Evolutionary conservation across 1,140 invertebrate species (phyloP), one percentile per base, ranked within the genome.

Genomic region (Galleria mellonella): DNA sequence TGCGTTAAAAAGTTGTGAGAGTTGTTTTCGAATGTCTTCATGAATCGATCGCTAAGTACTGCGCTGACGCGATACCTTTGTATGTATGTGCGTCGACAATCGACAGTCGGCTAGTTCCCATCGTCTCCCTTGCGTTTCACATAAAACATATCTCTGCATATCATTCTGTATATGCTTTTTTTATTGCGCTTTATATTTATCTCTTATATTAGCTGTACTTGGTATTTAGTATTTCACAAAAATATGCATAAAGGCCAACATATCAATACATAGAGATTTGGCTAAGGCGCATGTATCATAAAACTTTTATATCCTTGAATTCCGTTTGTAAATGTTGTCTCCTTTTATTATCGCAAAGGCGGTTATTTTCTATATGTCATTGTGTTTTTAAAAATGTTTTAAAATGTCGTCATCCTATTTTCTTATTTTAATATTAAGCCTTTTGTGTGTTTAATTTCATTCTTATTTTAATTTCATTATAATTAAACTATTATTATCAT

Each of bases 401-500:
- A 23, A 63, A 51, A 52, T 66, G 63, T 75, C 66, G 63, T 73
- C 62, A 31, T 47, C 66, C 59, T 68, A 67, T 65, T 76, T 72
- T 76, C 66, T 77, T 76, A 76, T 71, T 76, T 74, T 81, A 81
- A 72, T 51, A 37, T 76, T 84, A 84, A 81, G 77, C 63, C 73
- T 78, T 78, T 70, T 78, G 78, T 84, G 81, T 83, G 77, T 61
- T 84, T 83, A 83, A 74, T 84, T 84, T 84, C 78, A 74, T 72
- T 72, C 74, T 79, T 81, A 82, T 84, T 81, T 84, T 83, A 79
- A 70, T 82, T 84, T 83, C 72, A 69, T 23, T 23, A 23, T 84
- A 77, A 84, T 84, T 84, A 84, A 84, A 84, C 65, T 78, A 78
- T 79, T 81, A 81, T 84, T 73, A 73, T 78, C 70, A 84, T 79